These are phyloP conservation scores for Sinocyclocheilus rhinocerous DNA, from an alignment of 2,113 vertebrate species.

Conservation along the genomic window DNA sequence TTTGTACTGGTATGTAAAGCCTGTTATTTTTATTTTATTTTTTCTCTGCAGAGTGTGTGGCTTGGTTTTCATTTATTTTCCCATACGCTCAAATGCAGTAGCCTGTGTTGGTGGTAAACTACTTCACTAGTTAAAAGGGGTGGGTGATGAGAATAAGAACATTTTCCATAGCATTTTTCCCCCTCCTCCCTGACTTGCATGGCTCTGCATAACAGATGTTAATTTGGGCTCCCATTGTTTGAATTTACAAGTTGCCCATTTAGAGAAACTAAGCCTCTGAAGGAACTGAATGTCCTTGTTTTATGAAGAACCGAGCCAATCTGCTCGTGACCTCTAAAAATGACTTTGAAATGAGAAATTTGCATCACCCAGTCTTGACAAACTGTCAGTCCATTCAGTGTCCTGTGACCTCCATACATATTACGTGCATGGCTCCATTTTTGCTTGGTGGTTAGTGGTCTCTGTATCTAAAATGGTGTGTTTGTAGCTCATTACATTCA, in stretches of 20 bases:
- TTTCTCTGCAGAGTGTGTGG: constrained; percentile 58
- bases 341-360: neutral
- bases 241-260: constrained; percentile 1
- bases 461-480: neutral
- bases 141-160: constrained; percentile 39
- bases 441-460: neutral
- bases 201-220: constrained; percentile 6
- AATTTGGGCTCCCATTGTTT: neutral
- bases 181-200: neutral
- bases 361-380: constrained; percentile 26
- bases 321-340: neutral
- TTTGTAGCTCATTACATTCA: neutral
- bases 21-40: constrained; percentile 6
- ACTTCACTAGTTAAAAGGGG: constrained; percentile 28
- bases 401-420: neutral
- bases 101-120: constrained; percentile 17
- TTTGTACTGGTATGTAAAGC: constrained; percentile 82
- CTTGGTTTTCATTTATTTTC: constrained; percentile 54
- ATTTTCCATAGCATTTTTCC: neutral
- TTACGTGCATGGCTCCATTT: constrained; percentile 43
- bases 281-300: neutral
- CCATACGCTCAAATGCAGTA: constrained; percentile 37
- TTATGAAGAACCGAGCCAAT: neutral
- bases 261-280: neutral
- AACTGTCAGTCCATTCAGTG: neutral